phyloP scores from a whole-genome alignment of 2,797 vertebrate species.

The Sebastolobus alascanus region DNA sequence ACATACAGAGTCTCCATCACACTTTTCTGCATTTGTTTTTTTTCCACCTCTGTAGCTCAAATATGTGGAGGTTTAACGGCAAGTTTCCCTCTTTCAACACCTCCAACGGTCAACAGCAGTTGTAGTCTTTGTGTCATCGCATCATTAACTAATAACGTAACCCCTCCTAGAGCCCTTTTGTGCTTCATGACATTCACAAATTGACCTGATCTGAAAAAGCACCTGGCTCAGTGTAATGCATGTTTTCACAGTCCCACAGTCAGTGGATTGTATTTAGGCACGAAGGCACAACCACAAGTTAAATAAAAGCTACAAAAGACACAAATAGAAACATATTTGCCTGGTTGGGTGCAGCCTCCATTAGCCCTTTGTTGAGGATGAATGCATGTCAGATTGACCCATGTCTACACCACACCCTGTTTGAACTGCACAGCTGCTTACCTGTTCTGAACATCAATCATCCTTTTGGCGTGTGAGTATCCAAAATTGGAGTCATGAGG shows the following conservation, averaged over 20 bases:
- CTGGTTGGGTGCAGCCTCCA: neutral
- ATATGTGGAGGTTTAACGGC: neutral
- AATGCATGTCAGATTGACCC: neutral
- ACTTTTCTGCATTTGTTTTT: neutral
- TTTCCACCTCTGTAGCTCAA: neutral
- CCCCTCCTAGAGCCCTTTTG: neutral
- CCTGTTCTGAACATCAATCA: constrained; percentile 94
- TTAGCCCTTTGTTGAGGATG: neutral
- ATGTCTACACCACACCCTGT: constrained; percentile 1
- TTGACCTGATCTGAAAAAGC: neutral
- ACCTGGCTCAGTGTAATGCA: neutral
- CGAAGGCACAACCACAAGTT: too few relatives aligned
- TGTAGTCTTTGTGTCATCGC: neutral
- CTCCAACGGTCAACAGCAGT: neutral
- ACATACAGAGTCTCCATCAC: neutral
- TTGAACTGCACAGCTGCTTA: constrained; percentile 47
- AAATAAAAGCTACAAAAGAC: neutral
- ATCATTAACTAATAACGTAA: neutral
- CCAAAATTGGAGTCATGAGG: constrained; percentile 93
- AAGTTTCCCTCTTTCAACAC: neutral
- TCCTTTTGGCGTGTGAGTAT: constrained; percentile 92
- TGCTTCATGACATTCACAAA: neutral
- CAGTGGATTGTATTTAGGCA: neutral
- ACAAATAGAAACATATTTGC: neutral
- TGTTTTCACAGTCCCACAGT: neutral